Base-by-base conservation (phyloP, 2,113 vertebrate species). In the Pseudopodoces humilis region DNA sequence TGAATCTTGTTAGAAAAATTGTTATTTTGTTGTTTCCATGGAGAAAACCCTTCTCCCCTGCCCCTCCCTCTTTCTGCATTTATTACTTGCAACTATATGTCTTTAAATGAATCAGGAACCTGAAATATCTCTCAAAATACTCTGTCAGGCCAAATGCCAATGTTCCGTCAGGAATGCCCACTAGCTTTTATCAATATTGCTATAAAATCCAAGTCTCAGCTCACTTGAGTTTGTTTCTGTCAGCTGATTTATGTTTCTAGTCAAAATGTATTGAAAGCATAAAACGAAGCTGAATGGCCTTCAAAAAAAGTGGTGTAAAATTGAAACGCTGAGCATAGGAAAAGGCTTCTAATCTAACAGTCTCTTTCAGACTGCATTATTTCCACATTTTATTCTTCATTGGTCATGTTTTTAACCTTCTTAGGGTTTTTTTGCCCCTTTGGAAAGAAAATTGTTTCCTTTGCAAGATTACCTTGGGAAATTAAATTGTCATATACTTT, bases 221-320 rank as follows among this genome's bases (percentile, higher is more conserved):
- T 92, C n/a, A 27, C 44, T 58, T 78, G 69, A 68, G 15, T 81
- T 94, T 94, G 43, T 89, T 87, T 94, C 86, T 82, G 62, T 95
- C 89, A 89, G 39, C 65, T 94, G 86, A 89, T 92, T 87, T 95
- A 90, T 92, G 41, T 82, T 83, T 67, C 69, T 41, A 71, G 70
- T 91, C 65, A 87, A 89, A 92, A 89, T 62, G 49, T 69, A 75
- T 92, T 89, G 84, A 91, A 89, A 91, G 49, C 49, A 72, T 69
- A 88, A 94, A 91, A 89, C 7, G 11, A 44, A 96, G 12, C 62
- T 79, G 81, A 79, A 60, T 31, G 43, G 74, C 46, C 70, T 90
- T 82, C 43, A 79, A 28, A 92, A 86, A 55, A 75, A 24, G 6
- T 56, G n/a, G 41, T 15, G 1, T 49, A 82, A 87, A 74, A 82